phyloP scores from a whole-genome alignment of 2,113 vertebrate species.

The Carassius carassius region DNA sequence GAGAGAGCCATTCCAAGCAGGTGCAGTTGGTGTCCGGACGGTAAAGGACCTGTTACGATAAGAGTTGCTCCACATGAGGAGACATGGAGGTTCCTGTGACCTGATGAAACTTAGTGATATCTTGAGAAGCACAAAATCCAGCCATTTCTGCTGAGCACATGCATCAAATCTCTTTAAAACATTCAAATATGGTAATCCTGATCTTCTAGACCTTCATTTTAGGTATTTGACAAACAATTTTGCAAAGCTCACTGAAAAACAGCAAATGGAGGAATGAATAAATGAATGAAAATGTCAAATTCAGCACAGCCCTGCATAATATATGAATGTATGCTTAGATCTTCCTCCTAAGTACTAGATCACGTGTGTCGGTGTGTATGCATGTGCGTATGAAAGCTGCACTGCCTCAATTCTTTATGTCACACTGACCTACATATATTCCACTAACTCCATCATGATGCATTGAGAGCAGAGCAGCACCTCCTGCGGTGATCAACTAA shows the following conservation, averaged over 20 bases:
- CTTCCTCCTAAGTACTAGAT: conserved; percentile 21
- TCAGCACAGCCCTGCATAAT: conserved; percentile 28
- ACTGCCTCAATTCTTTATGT: conserved; percentile 54
- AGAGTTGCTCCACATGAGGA: neutral
- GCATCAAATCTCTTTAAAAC: neutral
- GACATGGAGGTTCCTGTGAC: conserved; percentile 2
- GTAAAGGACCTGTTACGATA: conserved; percentile 2
- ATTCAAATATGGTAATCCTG: neutral
- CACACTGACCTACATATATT: conserved; percentile 64
- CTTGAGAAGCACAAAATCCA: neutral
- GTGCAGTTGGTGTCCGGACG: conserved; percentile 25
- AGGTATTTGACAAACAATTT: neutral
- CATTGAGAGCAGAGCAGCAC: neutral
- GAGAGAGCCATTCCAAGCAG: conserved; percentile 23
- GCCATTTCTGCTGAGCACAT: neutral
- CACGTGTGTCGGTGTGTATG: conserved; percentile 48
- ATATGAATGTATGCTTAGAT: conserved; percentile 43
- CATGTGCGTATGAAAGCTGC: conserved; percentile 38
- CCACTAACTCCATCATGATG: conserved; percentile 32
- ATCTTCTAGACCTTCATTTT: neutral
- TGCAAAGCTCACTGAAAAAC: neutral
- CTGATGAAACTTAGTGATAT: neutral
- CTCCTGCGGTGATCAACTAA: conserved; percentile 13
- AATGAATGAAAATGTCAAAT: conserved; percentile 14
- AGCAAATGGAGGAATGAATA: conserved; percentile 25